Conservation (phyloP, 1,140 invertebrate species). For the Nylanderia fulva region DNA sequence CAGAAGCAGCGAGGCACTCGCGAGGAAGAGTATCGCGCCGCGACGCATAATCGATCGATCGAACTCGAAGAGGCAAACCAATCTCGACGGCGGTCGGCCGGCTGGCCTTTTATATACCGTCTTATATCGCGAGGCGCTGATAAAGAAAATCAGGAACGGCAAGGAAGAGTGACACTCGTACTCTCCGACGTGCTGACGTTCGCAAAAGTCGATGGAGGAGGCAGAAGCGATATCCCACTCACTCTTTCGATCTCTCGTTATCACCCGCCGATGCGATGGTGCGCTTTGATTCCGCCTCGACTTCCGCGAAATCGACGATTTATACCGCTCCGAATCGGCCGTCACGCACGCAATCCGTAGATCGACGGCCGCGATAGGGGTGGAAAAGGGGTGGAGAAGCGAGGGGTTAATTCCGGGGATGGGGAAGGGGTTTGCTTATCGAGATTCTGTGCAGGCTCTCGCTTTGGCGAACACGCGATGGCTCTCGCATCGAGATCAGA, state of each 20-base stretch:
- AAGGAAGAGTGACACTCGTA: background rate
- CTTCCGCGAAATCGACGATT: slow-evolving; percentile 50
- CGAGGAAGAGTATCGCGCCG: background rate
- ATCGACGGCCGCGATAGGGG: slow-evolving; percentile 61
- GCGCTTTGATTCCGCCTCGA: slow-evolving; percentile 64
- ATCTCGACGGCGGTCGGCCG: background rate
- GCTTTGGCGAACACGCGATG: slow-evolving; percentile 20
- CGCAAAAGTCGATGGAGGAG: too few relatives aligned
- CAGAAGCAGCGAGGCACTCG: background rate
- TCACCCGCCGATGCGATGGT: slow-evolving; percentile 53
- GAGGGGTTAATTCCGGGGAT: background rate
- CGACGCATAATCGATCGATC: slow-evolving; percentile 8
- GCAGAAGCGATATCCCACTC: background rate
- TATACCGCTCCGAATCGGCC: slow-evolving; percentile 30
- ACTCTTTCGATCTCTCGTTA: slow-evolving; percentile 41
- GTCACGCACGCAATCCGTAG: slow-evolving; percentile 50
- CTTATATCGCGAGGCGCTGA: background rate
- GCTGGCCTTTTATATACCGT: slow-evolving; percentile 46
- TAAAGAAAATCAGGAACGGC: slow-evolving; percentile 36
- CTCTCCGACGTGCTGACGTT: background rate
- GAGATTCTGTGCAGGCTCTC: slow-evolving; percentile 38
- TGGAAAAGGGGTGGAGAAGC: background rate
- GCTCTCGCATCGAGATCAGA: slow-evolving; percentile 42
- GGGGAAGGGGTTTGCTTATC: slow-evolving; percentile 31
- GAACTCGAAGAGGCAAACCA: slow-evolving; percentile 1